phyloP scores from a whole-genome alignment of 2,888 invertebrate species.

The Melinaea marsaeus region DNA sequence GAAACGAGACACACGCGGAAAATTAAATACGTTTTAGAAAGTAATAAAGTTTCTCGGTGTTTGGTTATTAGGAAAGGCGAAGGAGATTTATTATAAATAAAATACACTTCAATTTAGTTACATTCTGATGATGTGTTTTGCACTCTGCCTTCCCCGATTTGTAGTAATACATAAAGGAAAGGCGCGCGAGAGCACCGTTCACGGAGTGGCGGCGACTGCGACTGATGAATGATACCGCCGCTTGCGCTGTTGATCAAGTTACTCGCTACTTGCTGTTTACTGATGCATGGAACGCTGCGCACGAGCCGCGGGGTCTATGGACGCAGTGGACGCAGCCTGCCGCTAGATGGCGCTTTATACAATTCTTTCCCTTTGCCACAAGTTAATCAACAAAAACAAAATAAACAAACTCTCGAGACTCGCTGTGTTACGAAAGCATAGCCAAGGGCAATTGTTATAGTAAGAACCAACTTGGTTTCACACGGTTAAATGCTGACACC shows the following conservation, averaged over 20 bases:
- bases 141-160: conserved; percentile 57
- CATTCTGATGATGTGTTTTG: conserved; percentile 68
- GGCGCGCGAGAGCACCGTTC: conserved; percentile 56
- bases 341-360: conserved; percentile 43
- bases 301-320: conserved; percentile 34
- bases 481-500: too few relatives aligned
- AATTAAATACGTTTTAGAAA: conserved; percentile 75
- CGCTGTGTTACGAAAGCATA: too few relatives aligned
- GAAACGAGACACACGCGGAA: conserved; percentile 70
- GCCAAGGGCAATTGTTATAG: too few relatives aligned
- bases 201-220: conserved; percentile 54
- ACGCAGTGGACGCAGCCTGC: conserved; percentile 22
- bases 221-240: conserved; percentile 56
- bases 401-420: too few relatives aligned
- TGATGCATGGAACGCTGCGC: conserved; percentile 46
- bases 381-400: not conserved
- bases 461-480: too few relatives aligned
- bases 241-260: conserved; percentile 50
- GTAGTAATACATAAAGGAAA: conserved; percentile 48
- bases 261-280: conserved; percentile 41
- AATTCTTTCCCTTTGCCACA: conserved; percentile 8
- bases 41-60: conserved; percentile 63
- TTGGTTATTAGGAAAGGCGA: conserved; percentile 59
- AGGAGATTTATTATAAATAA: conserved; percentile 57
- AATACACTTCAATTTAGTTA: conserved; percentile 63